Base-by-base conservation (phyloP, 37 sponge, comb jelly and placozoan genomes). In the Geodia barretti region DNA sequence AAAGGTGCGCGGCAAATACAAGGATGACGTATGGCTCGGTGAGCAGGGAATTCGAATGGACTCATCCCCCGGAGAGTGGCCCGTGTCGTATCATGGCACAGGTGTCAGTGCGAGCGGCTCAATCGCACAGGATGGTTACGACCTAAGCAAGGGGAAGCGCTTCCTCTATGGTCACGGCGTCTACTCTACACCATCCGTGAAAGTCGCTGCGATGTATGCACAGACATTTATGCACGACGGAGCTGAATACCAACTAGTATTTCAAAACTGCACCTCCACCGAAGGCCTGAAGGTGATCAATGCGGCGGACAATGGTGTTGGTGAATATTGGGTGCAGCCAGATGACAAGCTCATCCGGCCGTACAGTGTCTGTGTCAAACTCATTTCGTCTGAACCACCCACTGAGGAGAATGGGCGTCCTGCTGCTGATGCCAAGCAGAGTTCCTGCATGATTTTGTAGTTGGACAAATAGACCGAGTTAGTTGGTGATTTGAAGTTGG, bases 1-100 rank as follows among this genome's bases (percentile, higher is more conserved):
- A 11, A 69, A 69, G 23, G 70, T 69, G 34, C 2, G 8, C 23
- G 70, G 70, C 21, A 69, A 69, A 35, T 69, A 69, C 34, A 23
- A 69, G 8, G 35, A 69, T 35, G 37, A 69, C 37, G 31, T 2
- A 4, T 69, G 70, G 70, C 70, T 69, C 4, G 70, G 70, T n/a
- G n/a, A n/a, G n/a, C n/a, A n/a, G 19, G 62, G 62, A 23, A 19
- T 23, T n/a, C 37, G 40, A 4, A 58, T 21, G 31, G 77, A 61
- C 23, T 19, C 24, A 36, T 11, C n/a, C 24, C 34, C 67, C 5
- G 84, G 84, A 23, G 77, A 84, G 41, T 84, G 85, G 85, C 70
- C 85, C 2, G 77, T 84, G 39, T 65, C 78, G 3, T 84, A 84
- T 47, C 85, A 84, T 64, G 85, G 85, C n/a, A 84, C 85, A 29